Conservation (phyloP, 2,888 invertebrate genomes). For the Trachelus troglodyta region DNA sequence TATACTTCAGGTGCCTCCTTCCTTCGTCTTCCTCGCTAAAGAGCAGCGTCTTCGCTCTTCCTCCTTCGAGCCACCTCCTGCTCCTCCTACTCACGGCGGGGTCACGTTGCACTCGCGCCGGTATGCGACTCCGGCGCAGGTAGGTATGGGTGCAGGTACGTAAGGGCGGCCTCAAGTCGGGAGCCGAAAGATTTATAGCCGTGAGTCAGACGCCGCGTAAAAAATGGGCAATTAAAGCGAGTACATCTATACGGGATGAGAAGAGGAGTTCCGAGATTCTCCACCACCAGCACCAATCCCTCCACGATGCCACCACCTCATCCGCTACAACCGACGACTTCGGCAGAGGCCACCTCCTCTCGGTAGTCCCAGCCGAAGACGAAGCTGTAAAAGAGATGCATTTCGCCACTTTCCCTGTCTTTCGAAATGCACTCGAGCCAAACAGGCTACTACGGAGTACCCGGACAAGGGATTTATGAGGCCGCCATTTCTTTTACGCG, state of each 20-base stretch:
- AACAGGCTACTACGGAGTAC: not conserved
- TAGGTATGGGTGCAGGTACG: not conserved
- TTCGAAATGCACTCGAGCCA: not conserved
- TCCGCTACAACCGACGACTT: not conserved
- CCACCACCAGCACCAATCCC: not conserved
- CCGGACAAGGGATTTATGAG: not conserved
- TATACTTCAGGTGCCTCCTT: not conserved
- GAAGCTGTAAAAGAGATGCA: not conserved
- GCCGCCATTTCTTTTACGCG: not conserved
- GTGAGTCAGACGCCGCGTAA: conserved; percentile 30
- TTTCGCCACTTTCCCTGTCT: not conserved
- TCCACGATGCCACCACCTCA: not conserved
- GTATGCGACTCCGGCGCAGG: not conserved
- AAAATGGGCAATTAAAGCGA: conserved; percentile 46
- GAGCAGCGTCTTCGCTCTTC: conserved; percentile 36
- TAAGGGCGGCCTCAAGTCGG: conserved; percentile 6
- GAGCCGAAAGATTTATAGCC: conserved; percentile 43
- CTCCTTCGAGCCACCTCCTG: conserved; percentile 14
- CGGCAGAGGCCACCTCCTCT: not conserved
- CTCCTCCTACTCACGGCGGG: conserved; percentile 11
- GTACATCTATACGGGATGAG: not conserved
- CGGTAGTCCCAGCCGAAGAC: not conserved
- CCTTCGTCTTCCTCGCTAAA: conserved; percentile 1
- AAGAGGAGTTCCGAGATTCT: not conserved
- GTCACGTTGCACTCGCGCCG: not conserved